Conservation (phyloP, 2,113 vertebrate species). For the Puntigrus tetrazona region DNA sequence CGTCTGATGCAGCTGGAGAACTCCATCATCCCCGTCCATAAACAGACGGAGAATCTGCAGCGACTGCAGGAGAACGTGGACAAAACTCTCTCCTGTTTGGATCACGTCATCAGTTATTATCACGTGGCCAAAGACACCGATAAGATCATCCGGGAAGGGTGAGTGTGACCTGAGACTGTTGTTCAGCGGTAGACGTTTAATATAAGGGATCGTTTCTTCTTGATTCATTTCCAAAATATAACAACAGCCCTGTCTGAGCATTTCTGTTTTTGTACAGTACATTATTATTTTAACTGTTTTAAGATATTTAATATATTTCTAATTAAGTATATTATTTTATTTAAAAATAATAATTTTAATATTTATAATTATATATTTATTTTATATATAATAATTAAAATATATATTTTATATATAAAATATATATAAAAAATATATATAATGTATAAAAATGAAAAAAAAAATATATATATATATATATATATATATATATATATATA, state of each 20-base stretch:
- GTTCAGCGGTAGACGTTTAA: not conserved
- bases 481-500: too few species aligned
- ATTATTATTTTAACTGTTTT: too few species aligned
- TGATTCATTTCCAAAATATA: not conserved
- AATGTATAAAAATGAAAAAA: too few species aligned
- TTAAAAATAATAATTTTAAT: too few species aligned
- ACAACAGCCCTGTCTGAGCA: too few species aligned
- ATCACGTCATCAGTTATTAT: slow-evolving; percentile 97
- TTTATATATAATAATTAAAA: too few species aligned
- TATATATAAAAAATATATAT: too few species aligned
- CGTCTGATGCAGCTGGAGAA: slow-evolving; percentile 98
- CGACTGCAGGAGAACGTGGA: slow-evolving; percentile 97
- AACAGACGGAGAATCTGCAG: slow-evolving; percentile 97
- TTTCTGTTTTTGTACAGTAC: not conserved
- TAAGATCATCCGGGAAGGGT: slow-evolving; percentile 94
- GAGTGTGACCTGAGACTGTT: slow-evolving; percentile 47
- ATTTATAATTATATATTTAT: too few species aligned
- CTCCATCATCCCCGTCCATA: slow-evolving; percentile 97
- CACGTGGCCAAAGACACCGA: slow-evolving; percentile 96
- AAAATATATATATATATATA: too few species aligned
- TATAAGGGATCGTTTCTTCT: not conserved
- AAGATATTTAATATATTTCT: too few species aligned
- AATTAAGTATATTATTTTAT: too few species aligned
- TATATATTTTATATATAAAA: too few species aligned
- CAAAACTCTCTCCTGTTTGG: slow-evolving; percentile 91